phyloP scores from a whole-genome alignment of 2,888 invertebrate genomes.

The Chymomyza caudatula region DNA sequence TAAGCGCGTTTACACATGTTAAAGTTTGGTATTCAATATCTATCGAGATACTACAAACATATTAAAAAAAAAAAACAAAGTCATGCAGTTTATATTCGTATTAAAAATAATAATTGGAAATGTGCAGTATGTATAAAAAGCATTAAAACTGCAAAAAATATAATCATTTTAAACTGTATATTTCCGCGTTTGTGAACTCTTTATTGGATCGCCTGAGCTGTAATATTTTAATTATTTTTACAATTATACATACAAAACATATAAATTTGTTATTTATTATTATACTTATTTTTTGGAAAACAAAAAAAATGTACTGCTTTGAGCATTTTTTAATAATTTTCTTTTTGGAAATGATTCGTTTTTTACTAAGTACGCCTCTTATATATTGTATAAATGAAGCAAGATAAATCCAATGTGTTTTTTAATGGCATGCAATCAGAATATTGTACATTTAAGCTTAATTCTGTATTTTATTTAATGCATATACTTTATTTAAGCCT shows the following conservation, averaged over 20 bases:
- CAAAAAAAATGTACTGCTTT: constrained; percentile 59
- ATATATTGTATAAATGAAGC: not conserved
- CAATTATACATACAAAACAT: not conserved
- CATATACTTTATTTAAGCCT: not conserved
- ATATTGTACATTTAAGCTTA: not conserved
- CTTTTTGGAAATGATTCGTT: not conserved
- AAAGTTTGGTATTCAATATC: not conserved
- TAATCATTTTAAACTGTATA: constrained; percentile 8
- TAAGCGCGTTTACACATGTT: not conserved
- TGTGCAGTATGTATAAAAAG: not conserved
- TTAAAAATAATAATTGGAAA: not conserved
- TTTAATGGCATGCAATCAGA: not conserved
- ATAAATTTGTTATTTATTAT: constrained; percentile 68
- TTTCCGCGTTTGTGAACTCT: constrained; percentile 7
- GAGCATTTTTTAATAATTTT: constrained; percentile 44
- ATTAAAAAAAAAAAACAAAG: constrained; percentile 4
- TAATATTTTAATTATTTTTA: constrained; percentile 8
- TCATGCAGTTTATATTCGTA: not conserved
- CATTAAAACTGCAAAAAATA: not conserved
- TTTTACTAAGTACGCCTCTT: not conserved
- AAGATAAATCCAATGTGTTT: not conserved
- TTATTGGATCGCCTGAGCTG: not conserved
- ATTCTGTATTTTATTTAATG: constrained; percentile 15
- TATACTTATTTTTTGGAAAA: constrained; percentile 45
- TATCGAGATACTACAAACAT: not conserved